These are phyloP conservation scores for Mormyrops attenuatus DNA, from an alignment of 2,797 vertebrate genomes.

Conservation along the genomic window DNA sequence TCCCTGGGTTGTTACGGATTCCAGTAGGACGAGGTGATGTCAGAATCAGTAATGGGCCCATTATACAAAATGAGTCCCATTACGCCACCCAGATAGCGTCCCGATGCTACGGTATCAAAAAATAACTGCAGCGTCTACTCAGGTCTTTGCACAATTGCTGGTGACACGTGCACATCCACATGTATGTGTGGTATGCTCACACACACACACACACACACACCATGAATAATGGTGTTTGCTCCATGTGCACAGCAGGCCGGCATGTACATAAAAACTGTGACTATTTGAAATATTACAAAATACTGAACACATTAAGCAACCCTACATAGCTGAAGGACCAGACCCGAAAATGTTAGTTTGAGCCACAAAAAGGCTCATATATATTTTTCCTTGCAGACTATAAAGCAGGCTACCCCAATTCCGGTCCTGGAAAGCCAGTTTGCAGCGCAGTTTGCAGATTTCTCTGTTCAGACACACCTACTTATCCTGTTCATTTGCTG, in stretches of 20 bases:
- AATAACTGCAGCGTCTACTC: not conserved
- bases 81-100: not conserved
- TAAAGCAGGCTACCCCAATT: not conserved
- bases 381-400: not conserved
- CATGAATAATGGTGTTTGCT: not conserved
- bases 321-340: not conserved
- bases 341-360: not conserved
- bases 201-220: not conserved
- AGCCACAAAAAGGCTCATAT: not conserved
- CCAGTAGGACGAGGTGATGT: conserved; percentile 6
- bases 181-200: not conserved
- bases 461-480: not conserved
- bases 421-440: not conserved
- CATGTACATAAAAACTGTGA: not conserved
- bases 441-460: not conserved
- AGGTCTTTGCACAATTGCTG: not conserved
- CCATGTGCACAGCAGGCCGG: not conserved
- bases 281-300: not conserved
- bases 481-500: not conserved
- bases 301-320: not conserved
- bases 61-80: conserved; percentile 20
- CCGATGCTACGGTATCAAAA: not conserved
- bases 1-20: not conserved
- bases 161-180: not conserved
- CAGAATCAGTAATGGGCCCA: conserved; percentile 16